Evolutionary conservation across 2,888 invertebrate genomes (phyloP), one percentile per base, ranked within the genome.

Genomic region (Rotaria sp.): DNA sequence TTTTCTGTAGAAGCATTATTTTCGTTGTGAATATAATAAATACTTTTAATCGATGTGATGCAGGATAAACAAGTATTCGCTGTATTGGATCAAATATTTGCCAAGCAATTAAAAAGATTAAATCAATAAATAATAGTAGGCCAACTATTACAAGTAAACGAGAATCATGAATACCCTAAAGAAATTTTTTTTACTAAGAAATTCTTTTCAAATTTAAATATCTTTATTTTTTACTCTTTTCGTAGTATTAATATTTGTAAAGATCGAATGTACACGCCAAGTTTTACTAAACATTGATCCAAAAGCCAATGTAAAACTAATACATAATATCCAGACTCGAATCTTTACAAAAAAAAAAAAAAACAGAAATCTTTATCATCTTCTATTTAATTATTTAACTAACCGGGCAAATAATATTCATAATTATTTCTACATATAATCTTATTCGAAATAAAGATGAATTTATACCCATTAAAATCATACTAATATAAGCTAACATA

Each of bases 271-370:
- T 35, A 89, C 89, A 48, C 89, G 85, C 88, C 89, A 89, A 18
- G 88, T 89, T 85, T 89, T 89, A 86, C 89, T 89, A 87, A 89
- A 89, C 89, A 89, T 89, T 24, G 89, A 88, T 11, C 89, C 89
- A 85, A 89, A 89, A 7, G 89, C 88, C 74, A 89, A 80, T 21
- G 89, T 88, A 84, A 89, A 89, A 59, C 88, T 88, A 8, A 89
- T 87, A 11, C 88, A 87, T 38, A 89, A 74, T 4, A 88, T 88
- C 89, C 89, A 89, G 48, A 88, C 87, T 87, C 88, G 88, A 57
- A 88, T 87, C 89, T 89, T 50, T n/a, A n/a, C 15, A 50, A 50
- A 50, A n/a, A n/a, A n/a, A n/a, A 86, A 30, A 87, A 86, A n/a
- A 21, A 57, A 24, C 4, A 45, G 57, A 4, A 11, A 15, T 13